Base-by-base conservation (phyloP, 2,797 vertebrate species). In the Rhyacichthys aspro region DNA sequence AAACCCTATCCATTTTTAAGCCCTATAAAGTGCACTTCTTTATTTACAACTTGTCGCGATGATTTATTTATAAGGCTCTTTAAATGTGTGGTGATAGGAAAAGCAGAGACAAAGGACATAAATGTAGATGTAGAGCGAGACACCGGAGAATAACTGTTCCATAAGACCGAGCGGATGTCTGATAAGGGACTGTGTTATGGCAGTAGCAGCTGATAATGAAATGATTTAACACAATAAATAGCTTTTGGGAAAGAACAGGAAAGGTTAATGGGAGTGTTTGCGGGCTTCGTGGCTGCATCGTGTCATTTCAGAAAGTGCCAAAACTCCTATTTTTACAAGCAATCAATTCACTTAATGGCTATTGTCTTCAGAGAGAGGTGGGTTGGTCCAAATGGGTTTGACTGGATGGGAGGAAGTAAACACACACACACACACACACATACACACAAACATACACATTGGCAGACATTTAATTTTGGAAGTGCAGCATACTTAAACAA, bases 211-310 rank as follows among this genome's bases (percentile, higher is more conserved):
- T 77, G 73, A 81, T 75, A 86, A 81, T 81, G 63, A 64, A 78
- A 84, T 81, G 47, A 72, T 79, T 75, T 65, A 57, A 14, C 56
- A 37, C 63, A 64, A 86, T 73, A 70, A 75, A 84, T 77, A 58
- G 69, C 60, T 77, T n/a, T 68, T 70, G 45, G 43, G 48, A 67
- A 72, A 64, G 54, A 81, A 79, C 73, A 79, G 43, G 59, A 76
- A 81, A 86, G 77, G 84, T 84, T 84, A 86, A 81, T 82, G 67
- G 62, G 59, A 65, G 56, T 28, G 1, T 72, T 74, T 67, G 37
- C 59, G 28, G 57, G 42, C 63, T 58, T 42, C 55, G 67, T 37
- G 55, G 55, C 45, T 9, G 38, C 1, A 23, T 15, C 5, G 16
- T 11, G 6, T 41, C 59, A 58, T 65, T 81, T 65, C 59, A 46